Evolutionary conservation across 1,140 invertebrate species (phyloP).

Genomic region (Bombus terrestris): DNA sequence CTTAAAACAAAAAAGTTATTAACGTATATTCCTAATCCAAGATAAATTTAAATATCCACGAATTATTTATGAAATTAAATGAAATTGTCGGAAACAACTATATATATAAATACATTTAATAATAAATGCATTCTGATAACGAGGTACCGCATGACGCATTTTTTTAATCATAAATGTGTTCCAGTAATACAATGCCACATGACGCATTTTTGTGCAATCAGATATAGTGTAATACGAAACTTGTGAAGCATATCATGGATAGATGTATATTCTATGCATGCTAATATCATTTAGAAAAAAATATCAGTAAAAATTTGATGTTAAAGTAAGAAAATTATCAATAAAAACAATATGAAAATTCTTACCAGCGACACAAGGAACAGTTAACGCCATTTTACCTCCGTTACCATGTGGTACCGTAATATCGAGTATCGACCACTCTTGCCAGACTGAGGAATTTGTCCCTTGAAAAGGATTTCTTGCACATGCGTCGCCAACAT

Average conservation of each 20-base stretch:
- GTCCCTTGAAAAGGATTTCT: constrained; percentile 47
- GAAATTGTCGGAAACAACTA: neutral
- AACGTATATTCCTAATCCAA: neutral
- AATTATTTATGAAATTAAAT: neutral
- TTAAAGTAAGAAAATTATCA: neutral
- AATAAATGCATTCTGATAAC: neutral
- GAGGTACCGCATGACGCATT: neutral
- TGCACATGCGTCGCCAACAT: constrained; percentile 49
- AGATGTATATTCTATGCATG: neutral
- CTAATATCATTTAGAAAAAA: neutral
- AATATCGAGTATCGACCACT: constrained; percentile 55
- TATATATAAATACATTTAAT: neutral
- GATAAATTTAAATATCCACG: neutral
- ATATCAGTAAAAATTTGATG: neutral
- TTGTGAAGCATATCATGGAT: neutral
- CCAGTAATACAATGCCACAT: constrained; percentile 28
- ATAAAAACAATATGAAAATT: constrained; percentile 45
- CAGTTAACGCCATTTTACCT: constrained; percentile 80
- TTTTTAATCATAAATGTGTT: constrained; percentile 40
- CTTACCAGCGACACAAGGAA: constrained; percentile 81
- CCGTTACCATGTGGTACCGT: constrained; percentile 65
- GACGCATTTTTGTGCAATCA: constrained; percentile 40
- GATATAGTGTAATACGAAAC: constrained; percentile 9
- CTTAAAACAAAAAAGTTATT: neutral
- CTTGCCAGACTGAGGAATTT: constrained; percentile 48